phyloP scores from a whole-genome alignment of 1,140 invertebrate species.

The Cotesia chilonis region DNA sequence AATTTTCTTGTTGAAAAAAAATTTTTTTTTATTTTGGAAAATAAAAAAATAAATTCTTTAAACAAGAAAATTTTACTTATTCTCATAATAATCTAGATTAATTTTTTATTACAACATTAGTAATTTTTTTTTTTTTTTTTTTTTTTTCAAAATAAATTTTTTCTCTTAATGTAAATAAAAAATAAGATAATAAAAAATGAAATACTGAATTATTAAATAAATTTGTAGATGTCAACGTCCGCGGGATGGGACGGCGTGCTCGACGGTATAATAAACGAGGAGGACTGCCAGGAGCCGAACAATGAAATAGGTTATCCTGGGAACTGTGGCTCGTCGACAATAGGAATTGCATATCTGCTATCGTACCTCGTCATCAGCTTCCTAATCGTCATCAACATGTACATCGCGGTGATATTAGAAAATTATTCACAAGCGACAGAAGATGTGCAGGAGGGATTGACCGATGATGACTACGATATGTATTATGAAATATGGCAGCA shows the following conservation, averaged over 20 bases:
- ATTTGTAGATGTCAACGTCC: slow-evolving; percentile 92
- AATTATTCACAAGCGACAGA: slow-evolving; percentile 97
- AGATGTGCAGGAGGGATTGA: slow-evolving; percentile 97
- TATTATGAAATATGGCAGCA: slow-evolving; percentile 99
- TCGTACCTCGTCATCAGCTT: slow-evolving; percentile 98
- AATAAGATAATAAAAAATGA: too few species aligned
- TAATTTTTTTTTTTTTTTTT: too few species aligned
- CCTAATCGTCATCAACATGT: slow-evolving; percentile 99
- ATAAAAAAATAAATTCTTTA: too few species aligned
- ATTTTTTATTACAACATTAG: too few species aligned
- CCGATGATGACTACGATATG: slow-evolving; percentile 99
- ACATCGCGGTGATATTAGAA: slow-evolving; percentile 98
- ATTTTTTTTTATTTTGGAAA: too few species aligned
- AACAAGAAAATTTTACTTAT: too few species aligned
- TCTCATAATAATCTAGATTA: too few species aligned
- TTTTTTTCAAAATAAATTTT: too few species aligned
- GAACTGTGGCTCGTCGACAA: slow-evolving; percentile 90
- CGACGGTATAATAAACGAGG: slow-evolving; percentile 94
- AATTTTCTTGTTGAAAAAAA: too few species aligned
- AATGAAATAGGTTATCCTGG: slow-evolving; percentile 87
- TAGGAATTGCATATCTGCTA: slow-evolving; percentile 93
- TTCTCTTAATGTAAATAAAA: too few species aligned
- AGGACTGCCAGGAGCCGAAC: slow-evolving; percentile 87
- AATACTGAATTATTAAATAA: not conserved
- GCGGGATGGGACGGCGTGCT: slow-evolving; percentile 97